Base-by-base conservation (phyloP, 2,113 vertebrate genomes). In the Tapirus terrestris region DNA sequence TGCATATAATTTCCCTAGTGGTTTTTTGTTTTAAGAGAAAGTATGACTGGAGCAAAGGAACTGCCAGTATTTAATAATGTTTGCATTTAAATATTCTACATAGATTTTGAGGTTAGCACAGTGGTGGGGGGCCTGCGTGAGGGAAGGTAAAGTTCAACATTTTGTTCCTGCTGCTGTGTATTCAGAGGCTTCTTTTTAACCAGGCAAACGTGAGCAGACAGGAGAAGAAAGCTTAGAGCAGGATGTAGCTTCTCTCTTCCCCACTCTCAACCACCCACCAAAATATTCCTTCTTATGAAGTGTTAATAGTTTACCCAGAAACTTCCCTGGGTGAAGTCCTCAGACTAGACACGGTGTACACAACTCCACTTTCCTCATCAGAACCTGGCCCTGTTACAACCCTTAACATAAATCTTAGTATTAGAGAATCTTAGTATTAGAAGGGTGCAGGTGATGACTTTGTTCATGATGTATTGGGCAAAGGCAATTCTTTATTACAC, bases 1-100 rank as follows among this genome's bases (percentile, higher is more conserved):
- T 94, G 86, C 94, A 90, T 92, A 81, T 80, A 72, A 95, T 97
- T 98, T 94, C 89, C 82, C 73, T 76, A 6, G 73, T 70, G 73
- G 27, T 60, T 91, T 90, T 90, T 92, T 83, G 70, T 85, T 80
- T 85, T 95, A 77, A 87, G 68, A 81, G 82, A 36, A 91, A 51
- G 25, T 63, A 25, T 83, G 84, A 87, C 87, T 92, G 36, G 73
- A 79, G 63, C 43, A 72, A 70, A 70, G 45, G 80, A 70, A 60
- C 82, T 72, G 56, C 77, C 36, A 56, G 58, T 72, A 87, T 73
- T 86, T 94, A 80, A 70, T 94, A 76, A 45, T 67, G 43, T 67
- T 89, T 80, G 61, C 51, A 83, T 91, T 91, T 96, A 83, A 89
- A 84, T 93, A 80, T 43, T 75, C 86, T 60, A 11, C 18, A 21